Evolutionary conservation across 2,113 vertebrate species (phyloP).

Genomic region (Balaeniceps rex): DNA sequence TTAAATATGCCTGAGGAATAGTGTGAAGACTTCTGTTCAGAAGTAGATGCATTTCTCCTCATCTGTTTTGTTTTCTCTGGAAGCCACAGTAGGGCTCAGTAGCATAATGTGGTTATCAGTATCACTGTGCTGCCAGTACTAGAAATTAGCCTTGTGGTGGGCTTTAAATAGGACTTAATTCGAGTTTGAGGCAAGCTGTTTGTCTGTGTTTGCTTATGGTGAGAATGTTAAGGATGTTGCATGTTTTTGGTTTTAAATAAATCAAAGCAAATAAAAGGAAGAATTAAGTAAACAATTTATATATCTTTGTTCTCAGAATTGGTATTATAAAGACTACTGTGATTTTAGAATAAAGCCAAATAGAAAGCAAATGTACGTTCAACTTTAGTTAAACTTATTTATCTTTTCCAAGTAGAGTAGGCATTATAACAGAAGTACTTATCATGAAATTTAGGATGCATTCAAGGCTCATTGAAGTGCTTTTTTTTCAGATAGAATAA

Average conservation of each 20-base stretch:
- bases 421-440: background rate
- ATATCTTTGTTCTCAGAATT: background rate
- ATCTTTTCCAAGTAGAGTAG: background rate
- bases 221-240: background rate
- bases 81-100: background rate
- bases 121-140: background rate
- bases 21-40: background rate
- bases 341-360: background rate
- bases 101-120: constrained; percentile 39
- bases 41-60: background rate
- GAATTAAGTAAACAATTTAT: background rate
- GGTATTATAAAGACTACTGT: background rate
- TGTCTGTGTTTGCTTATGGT: constrained; percentile 26
- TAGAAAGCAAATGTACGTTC: background rate
- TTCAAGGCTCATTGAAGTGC: background rate
- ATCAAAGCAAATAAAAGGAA: constrained; percentile 33
- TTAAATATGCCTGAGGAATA: background rate
- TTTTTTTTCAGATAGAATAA: background rate
- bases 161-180: constrained; percentile 47
- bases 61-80: constrained; percentile 23
- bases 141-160: constrained; percentile 45
- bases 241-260: constrained; percentile 39
- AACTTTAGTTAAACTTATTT: background rate
- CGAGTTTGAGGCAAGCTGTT: constrained; percentile 36
- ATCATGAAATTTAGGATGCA: background rate